Percentiles rank a stretch among this genome's conserved stretches.
Evolutionary conservation across 2,113 vertebrate genomes (phyloP).

Genomic region (Eubucco bourcierii): DNA sequence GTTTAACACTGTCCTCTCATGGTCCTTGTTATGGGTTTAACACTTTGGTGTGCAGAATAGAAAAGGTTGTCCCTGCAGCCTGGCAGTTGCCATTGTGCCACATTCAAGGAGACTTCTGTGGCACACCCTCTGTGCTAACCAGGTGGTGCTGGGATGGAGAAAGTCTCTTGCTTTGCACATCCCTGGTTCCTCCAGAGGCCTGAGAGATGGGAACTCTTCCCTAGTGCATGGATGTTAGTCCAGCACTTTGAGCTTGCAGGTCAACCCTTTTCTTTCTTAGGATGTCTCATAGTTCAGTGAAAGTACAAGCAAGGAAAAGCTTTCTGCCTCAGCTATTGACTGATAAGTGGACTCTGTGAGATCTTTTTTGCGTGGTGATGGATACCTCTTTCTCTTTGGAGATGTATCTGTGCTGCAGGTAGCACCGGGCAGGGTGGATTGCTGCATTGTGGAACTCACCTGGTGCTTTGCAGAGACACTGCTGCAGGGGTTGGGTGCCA

Average conservation of each 20-base stretch:
- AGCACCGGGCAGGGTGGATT: neutral
- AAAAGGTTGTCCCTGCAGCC: neutral
- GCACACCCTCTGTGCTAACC: neutral
- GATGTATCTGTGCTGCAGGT: neutral
- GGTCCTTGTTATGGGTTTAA: neutral
- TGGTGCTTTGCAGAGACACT: neutral
- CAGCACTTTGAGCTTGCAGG: neutral
- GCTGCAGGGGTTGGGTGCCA: neutral
- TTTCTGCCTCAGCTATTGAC: neutral
- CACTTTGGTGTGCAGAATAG: neutral
- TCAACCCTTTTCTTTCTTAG: neutral
- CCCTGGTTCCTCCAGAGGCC: neutral
- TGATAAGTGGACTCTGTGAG: accelerated
- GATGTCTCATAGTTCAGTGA: neutral
- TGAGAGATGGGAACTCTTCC: neutral
- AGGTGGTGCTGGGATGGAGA: neutral
- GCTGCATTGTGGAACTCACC: neutral
- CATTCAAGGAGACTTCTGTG: accelerated
- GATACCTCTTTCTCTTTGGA: neutral
- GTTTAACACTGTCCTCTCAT: neutral
- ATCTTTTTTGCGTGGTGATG: accelerated
- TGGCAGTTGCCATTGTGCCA: neutral
- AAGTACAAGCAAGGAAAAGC: neutral
- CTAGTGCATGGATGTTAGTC: no score
- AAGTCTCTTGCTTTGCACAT: neutral